phyloP scores from a whole-genome alignment of 2,888 invertebrate species.

The Epirrhoe alternata region DNA sequence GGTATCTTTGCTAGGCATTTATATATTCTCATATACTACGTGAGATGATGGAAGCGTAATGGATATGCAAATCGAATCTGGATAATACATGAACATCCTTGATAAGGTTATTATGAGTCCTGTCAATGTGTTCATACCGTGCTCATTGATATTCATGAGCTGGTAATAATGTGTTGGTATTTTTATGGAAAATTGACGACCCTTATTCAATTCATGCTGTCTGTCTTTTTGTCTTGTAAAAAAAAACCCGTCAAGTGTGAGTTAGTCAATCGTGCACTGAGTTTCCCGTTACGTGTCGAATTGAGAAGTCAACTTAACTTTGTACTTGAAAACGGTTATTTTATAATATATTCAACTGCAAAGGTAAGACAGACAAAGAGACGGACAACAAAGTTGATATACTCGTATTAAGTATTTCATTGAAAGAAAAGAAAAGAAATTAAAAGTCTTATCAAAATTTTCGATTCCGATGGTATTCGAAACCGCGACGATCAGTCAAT shows the following conservation, averaged over 20 bases:
- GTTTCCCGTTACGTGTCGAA: too few species aligned
- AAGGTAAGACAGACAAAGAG: too few species aligned
- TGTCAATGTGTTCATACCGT: conserved; percentile 5
- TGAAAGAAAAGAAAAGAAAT: too few species aligned
- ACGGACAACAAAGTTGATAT: too few species aligned
- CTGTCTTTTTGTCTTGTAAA: background rate
- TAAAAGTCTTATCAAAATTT: too few species aligned
- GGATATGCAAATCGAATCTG: conserved; percentile 7
- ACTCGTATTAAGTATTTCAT: too few species aligned
- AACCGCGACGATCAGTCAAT: too few species aligned
- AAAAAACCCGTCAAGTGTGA: background rate
- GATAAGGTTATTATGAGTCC: conserved; percentile 1
- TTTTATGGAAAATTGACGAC: background rate
- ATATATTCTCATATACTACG: conserved; percentile 3
- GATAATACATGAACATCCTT: conserved; percentile 7
- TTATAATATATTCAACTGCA: too few species aligned
- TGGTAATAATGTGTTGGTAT: background rate
- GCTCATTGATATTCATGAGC: conserved; percentile 1
- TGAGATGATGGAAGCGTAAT: conserved; percentile 11
- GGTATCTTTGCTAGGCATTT: background rate
- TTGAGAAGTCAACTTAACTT: too few species aligned
- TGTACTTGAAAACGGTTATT: too few species aligned
- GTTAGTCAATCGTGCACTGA: too few species aligned
- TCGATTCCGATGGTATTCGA: too few species aligned
- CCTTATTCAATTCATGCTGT: background rate